Evolutionary conservation across 2,113 vertebrate genomes (phyloP), one percentile per base, ranked within the genome.

Genomic region (Nasalis larvatus): DNA sequence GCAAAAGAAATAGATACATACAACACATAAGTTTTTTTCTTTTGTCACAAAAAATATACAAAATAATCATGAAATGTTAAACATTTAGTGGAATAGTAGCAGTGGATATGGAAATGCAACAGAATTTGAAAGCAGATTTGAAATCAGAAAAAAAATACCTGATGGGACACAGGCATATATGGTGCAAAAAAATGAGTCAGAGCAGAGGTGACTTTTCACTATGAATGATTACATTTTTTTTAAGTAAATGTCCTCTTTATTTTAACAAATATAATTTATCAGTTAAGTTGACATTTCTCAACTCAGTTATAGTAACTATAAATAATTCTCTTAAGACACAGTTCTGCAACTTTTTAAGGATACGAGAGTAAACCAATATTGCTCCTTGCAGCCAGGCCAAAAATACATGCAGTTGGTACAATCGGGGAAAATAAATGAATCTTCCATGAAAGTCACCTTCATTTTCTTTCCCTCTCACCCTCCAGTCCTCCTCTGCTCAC

Each of bases 261-360:
- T 99, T 99, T 98, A 98, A 98, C 98, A 99, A 99, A 99, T 99
- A 99, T 99, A 99, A 99, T 99, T 99, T 99, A 99, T 98, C 98
- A 97, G 98, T 98, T 98, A 98, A 91, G 98, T 98, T 96, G 98
- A 98, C 98, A 98, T 97, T 92, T 98, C 98, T 98, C 98, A 98
- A 97, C 98, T 98, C 98, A 98, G 98, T 98, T 98, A 98, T 87
- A 98, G 96, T 91, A 98, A 98, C 98, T 98, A 99, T 99, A 99
- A 99, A 99, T 99, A 99, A 99, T 98, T 97, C 95, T 97, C 83
- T 94, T 98, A 98, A 99, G 98, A 98, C 98, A 98, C 97, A 97
- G 96, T 98, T 95, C 95, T 98, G 94, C 97, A 97, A 95, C 92
- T 97, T 98, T 98, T 96, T 94, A 97, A 94, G 97, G 93, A 96